phyloP scores from a whole-genome alignment of 1,140 invertebrate genomes.

The Caenorhabditis inopinata region DNA sequence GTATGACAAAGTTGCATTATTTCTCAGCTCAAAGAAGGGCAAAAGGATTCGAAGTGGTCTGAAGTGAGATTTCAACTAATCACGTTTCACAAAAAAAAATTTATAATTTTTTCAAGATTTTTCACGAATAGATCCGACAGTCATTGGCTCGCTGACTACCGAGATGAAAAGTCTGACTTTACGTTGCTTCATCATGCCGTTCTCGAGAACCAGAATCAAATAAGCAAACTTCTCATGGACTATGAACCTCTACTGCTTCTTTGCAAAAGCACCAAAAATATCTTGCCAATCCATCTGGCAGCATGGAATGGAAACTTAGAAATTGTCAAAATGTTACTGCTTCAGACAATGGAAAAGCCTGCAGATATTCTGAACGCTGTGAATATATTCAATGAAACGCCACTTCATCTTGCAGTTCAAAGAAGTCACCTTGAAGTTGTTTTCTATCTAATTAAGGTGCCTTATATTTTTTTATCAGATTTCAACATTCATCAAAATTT shows the following conservation, averaged over 20 bases:
- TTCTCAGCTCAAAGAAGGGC: slow-evolving; percentile 35
- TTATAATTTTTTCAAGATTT: slow-evolving; percentile 45
- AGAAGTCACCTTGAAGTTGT: slow-evolving; percentile 89
- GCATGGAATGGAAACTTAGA: slow-evolving; percentile 84
- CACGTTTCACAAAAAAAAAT: background rate
- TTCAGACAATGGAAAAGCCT: slow-evolving; percentile 55
- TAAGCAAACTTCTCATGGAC: slow-evolving; percentile 69
- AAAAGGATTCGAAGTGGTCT: slow-evolving; percentile 38
- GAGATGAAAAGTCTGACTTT: slow-evolving; percentile 76
- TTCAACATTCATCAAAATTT: background rate
- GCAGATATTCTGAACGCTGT: slow-evolving; percentile 68
- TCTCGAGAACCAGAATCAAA: slow-evolving; percentile 78
- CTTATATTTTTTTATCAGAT: too few species aligned
- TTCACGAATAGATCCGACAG: slow-evolving; percentile 40
- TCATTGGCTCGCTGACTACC: slow-evolving; percentile 52
- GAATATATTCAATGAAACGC: slow-evolving; percentile 89
- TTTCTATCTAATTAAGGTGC: slow-evolving; percentile 75
- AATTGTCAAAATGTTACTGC: slow-evolving; percentile 74
- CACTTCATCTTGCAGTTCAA: slow-evolving; percentile 88
- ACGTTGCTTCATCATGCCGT: slow-evolving; percentile 90
- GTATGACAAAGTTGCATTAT: slow-evolving; percentile 38
- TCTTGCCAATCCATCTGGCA: slow-evolving; percentile 82
- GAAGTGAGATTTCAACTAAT: slow-evolving; percentile 18
- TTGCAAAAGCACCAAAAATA: slow-evolving; percentile 81
- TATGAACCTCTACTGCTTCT: slow-evolving; percentile 83